phyloP scores from a whole-genome alignment of 2,797 vertebrate species.

The Enteromius unitaeniatus region DNA sequence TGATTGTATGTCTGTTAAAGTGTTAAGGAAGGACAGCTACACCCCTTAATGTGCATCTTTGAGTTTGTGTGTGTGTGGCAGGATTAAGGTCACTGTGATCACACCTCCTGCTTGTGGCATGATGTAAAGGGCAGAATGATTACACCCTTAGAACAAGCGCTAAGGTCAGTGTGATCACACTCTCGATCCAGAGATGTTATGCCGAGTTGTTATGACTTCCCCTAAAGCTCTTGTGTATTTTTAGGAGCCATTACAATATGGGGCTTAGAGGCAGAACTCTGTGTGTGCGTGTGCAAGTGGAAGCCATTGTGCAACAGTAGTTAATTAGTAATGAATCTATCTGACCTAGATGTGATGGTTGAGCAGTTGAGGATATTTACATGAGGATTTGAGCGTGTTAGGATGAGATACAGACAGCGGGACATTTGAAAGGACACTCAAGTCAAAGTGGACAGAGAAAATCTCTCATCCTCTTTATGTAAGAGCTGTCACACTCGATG shows the following conservation, averaged over 20 bases:
- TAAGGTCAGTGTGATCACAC: conserved; percentile 36
- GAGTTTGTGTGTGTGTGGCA: conserved; percentile 17
- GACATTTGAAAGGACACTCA: conserved; percentile 68
- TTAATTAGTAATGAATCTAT: conserved; percentile 78
- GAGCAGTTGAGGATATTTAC: conserved; percentile 63
- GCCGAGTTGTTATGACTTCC: conserved; percentile 48
- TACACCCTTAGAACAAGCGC: not conserved
- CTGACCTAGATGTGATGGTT: conserved; percentile 78
- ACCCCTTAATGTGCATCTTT: not conserved
- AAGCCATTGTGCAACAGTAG: conserved; percentile 67
- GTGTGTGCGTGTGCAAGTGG: conserved; percentile 36
- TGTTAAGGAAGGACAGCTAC: not conserved
- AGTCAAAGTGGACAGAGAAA: conserved; percentile 47
- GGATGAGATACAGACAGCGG: conserved; percentile 52
- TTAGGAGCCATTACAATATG: conserved; percentile 57
- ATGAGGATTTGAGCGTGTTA: conserved; percentile 47
- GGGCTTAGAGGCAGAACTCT: conserved; percentile 26
- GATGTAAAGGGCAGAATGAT: conserved; percentile 24
- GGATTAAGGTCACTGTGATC: conserved; percentile 27
- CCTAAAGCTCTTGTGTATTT: conserved; percentile 63
- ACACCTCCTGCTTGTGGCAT: conserved; percentile 4
- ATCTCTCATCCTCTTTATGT: conserved; percentile 62
- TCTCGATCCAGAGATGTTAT: conserved; percentile 32
- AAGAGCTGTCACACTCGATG: conserved; percentile 68
- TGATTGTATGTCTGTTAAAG: not conserved